Conservation (phyloP, 1,140 invertebrate genomes). For the Penaeus vannamei region DNA sequence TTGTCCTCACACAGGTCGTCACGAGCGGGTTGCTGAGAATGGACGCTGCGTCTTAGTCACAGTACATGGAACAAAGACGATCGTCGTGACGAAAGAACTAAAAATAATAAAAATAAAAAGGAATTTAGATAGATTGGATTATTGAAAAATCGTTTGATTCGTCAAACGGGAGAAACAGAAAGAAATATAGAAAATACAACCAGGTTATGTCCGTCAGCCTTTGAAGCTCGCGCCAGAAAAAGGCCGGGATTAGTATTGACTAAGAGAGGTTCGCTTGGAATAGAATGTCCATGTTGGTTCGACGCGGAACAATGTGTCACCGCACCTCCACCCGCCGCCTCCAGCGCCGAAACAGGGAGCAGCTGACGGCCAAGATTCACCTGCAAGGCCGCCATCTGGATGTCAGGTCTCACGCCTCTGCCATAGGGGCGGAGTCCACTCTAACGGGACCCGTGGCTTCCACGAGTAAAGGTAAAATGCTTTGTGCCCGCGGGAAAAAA, state of each 20-base stretch:
- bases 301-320: conserved; percentile 61
- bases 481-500: background rate
- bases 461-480: conserved; percentile 45
- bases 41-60: too few relatives aligned
- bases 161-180: too few relatives aligned
- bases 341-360: conserved; percentile 1
- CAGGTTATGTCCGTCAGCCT: background rate
- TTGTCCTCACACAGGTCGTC: too few relatives aligned
- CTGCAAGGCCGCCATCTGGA: conserved; percentile 23
- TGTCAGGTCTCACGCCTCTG: conserved; percentile 26
- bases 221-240: background rate
- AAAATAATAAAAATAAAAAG: too few relatives aligned
- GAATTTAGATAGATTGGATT: too few relatives aligned
- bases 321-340: conserved; percentile 52
- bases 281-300: conserved; percentile 57
- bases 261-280: background rate
- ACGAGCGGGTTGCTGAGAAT: too few relatives aligned
- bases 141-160: too few relatives aligned
- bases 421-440: conserved; percentile 12
- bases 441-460: conserved; percentile 30
- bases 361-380: conserved; percentile 40
- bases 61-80: too few relatives aligned
- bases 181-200: too few relatives aligned
- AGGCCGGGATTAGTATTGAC: background rate
- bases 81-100: too few relatives aligned